A percentile compares a stretch with the other conserved stretches of the same genome.
These are phyloP conservation scores for Stigmatopora argus DNA, from an alignment of 2,113 vertebrate species.

Conservation along the genomic window DNA sequence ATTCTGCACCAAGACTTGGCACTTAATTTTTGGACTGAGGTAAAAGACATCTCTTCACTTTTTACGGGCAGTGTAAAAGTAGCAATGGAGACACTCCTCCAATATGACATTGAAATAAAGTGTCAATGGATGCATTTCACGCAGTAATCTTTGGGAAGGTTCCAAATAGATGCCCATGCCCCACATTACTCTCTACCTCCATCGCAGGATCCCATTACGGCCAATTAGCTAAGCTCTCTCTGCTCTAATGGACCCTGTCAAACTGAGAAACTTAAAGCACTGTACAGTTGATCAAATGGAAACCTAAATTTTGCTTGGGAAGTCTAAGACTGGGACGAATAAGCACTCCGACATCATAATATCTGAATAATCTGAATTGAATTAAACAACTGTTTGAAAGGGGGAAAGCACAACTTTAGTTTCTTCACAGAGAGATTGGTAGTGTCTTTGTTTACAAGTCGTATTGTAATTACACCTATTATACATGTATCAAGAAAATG, in stretches of 20 bases:
- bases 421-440: neutral
- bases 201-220: slow-evolving; percentile 50
- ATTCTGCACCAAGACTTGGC: no score
- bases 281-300: slow-evolving; percentile 23
- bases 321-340: slow-evolving; percentile 20
- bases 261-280: slow-evolving; percentile 12
- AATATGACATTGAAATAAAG: slow-evolving; percentile 22
- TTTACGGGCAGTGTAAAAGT: neutral
- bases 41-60: no score
- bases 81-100: slow-evolving; percentile 2
- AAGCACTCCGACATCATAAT: slow-evolving; percentile 8
- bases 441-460: neutral
- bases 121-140: slow-evolving; percentile 54
- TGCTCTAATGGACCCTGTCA: slow-evolving; percentile 40
- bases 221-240: slow-evolving; percentile 49
- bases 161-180: slow-evolving; percentile 40
- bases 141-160: slow-evolving; percentile 43
- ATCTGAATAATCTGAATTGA: slow-evolving; percentile 21
- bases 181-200: slow-evolving; percentile 15
- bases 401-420: neutral
- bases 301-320: slow-evolving; percentile 28
- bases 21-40: no score
- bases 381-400: slow-evolving; percentile 9
- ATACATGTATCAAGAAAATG: slow-evolving; percentile 27
- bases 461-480: no score